Conservation (phyloP, 2,113 vertebrate species). For the Rhinopomastus cyanomelas region DNA sequence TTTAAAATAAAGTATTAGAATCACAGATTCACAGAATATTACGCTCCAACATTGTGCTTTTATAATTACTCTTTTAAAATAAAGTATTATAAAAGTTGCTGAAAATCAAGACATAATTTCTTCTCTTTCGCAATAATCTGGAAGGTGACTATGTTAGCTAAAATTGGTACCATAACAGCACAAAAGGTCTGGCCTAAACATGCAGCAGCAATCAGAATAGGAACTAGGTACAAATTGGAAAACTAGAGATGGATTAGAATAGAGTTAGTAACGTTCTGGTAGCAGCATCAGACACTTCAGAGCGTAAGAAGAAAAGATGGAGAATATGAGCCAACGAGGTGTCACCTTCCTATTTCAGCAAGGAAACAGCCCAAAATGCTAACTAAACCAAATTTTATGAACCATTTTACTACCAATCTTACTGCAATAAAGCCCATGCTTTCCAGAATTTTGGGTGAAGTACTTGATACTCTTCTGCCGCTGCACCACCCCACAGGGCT, state of each 20-base stretch:
- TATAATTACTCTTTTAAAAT: not conserved
- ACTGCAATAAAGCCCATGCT: not conserved
- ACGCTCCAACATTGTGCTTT: not conserved
- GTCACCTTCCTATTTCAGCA: not conserved
- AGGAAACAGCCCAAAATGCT: not conserved
- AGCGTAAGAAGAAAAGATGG: not conserved
- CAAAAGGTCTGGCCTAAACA: not conserved
- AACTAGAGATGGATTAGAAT: not conserved
- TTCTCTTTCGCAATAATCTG: not conserved
- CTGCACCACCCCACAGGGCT: not conserved
- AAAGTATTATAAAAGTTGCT: not conserved
- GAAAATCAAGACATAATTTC: not conserved
- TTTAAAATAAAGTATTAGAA: not conserved
- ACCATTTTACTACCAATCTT: not conserved
- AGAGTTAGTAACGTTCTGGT: not conserved
- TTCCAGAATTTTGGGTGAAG: not conserved
- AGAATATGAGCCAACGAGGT: not conserved
- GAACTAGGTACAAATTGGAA: not conserved
- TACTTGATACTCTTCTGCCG: not conserved
- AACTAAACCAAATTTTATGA: not conserved
- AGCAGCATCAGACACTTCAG: not conserved
- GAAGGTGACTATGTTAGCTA: not conserved
- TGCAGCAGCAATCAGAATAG: not conserved
- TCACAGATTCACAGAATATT: not conserved
- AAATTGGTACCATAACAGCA: not conserved